phyloP scores from a whole-genome alignment of 2,113 vertebrate genomes.

The Chlamydotis undulata region DNA sequence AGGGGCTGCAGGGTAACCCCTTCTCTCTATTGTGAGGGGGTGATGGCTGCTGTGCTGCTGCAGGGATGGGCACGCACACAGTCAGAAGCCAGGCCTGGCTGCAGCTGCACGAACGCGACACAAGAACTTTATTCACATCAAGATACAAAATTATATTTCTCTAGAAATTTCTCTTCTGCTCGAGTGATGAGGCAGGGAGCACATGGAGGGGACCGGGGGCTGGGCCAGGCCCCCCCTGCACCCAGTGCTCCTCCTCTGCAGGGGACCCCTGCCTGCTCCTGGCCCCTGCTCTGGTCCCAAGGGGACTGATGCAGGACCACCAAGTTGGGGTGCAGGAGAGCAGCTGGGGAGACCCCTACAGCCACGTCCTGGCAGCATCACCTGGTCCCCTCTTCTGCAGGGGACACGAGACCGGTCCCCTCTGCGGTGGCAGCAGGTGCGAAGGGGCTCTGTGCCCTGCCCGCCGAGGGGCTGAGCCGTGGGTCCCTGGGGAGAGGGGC shows the following conservation, averaged over 20 bases:
- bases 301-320: background rate
- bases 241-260: background rate
- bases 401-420: background rate
- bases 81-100: constrained; percentile 12
- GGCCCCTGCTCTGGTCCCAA: background rate
- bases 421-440: background rate
- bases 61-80: background rate
- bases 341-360: background rate
- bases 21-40: background rate
- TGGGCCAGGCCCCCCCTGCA: background rate
- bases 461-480: background rate
- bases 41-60: background rate
- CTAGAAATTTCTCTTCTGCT: constrained; percentile 80
- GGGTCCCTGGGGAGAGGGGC: background rate
- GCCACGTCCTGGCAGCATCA: background rate
- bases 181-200: background rate
- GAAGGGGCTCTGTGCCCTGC: background rate
- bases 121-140: constrained; percentile 90
- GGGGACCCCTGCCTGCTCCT: background rate
- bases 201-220: background rate
- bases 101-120: constrained; percentile 89
- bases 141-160: constrained; percentile 95
- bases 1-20: background rate
- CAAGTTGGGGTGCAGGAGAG: background rate
- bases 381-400: background rate